Percentiles rank a stretch among this genome's conserved stretches.
phyloP scores from a whole-genome alignment of 2,888 invertebrate genomes.

The Macrophya annulata region DNA sequence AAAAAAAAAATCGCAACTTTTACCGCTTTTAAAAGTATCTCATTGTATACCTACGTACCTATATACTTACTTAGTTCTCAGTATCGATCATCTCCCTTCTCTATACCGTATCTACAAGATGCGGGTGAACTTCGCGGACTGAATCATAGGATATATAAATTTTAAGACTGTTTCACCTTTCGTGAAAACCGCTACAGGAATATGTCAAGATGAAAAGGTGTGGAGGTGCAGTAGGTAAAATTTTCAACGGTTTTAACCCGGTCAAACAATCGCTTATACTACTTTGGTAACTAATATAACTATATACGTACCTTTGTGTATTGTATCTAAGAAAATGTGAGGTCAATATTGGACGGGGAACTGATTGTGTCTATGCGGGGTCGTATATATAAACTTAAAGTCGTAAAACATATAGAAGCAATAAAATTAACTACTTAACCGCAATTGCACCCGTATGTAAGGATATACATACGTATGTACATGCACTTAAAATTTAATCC shows the following conservation, averaged over 20 bases:
- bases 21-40: slow-evolving; percentile 12
- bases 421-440: neutral
- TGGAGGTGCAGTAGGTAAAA: neutral
- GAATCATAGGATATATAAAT: neutral
- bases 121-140: slow-evolving; percentile 15
- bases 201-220: neutral
- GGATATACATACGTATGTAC: neutral
- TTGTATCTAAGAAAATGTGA: neutral
- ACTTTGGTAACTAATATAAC: neutral
- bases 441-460: neutral
- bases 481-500: slow-evolving; percentile 28
- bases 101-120: neutral
- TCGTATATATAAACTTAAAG: neutral
- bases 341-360: neutral
- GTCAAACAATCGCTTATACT: neutral
- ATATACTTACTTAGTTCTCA: neutral
- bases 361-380: neutral
- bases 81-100: neutral
- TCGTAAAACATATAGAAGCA: neutral
- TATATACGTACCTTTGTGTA: neutral
- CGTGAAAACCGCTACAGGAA: neutral
- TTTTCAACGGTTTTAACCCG: neutral
- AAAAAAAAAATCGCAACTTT: slow-evolving; percentile 10
- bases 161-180: slow-evolving; percentile 11
- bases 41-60: neutral